A percentile compares a stretch with the other conserved stretches of the same genome.
These are phyloP conservation scores for Cyclophora punctaria DNA, from an alignment of 2,888 invertebrate species.

Conservation along the genomic window DNA sequence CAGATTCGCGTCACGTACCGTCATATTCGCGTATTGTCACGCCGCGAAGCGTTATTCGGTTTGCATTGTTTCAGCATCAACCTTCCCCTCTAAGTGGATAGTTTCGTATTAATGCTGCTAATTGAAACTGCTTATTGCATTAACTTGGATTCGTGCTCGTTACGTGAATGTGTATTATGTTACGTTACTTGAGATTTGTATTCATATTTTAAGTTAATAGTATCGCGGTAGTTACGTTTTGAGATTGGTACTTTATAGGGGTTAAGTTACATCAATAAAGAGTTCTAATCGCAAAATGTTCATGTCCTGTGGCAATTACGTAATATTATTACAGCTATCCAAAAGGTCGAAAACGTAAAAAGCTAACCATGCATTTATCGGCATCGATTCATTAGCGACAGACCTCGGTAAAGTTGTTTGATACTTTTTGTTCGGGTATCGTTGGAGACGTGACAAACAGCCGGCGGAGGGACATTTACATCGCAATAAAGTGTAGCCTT, in stretches of 20 bases:
- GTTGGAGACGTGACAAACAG: slow-evolving; percentile 3
- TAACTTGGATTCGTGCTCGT: too few relatives aligned
- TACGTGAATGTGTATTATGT: too few relatives aligned
- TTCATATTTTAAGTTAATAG: too few relatives aligned
- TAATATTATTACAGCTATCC: background rate
- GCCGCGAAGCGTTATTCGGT: slow-evolving; percentile 12
- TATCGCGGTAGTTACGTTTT: too few relatives aligned
- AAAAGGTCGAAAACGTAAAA: background rate
- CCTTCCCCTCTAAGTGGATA: too few relatives aligned
- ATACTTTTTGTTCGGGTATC: slow-evolving; percentile 1
- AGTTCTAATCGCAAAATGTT: background rate
- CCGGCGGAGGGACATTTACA: slow-evolving; percentile 13
- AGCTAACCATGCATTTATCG: background rate
- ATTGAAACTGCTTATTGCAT: too few relatives aligned
- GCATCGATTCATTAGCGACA: background rate
- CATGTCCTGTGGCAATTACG: background rate
- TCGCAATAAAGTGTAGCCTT: slow-evolving; percentile 22
- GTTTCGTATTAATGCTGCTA: too few relatives aligned
- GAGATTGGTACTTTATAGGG: background rate
- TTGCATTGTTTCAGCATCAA: too few relatives aligned
- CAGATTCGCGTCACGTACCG: slow-evolving; percentile 13
- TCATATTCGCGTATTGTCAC: slow-evolving; percentile 20
- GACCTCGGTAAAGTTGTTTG: slow-evolving; percentile 2
- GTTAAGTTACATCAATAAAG: background rate
- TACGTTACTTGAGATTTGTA: too few relatives aligned